phyloP scores from a whole-genome alignment of 2,113 vertebrate species.

The Furnarius figulus region DNA sequence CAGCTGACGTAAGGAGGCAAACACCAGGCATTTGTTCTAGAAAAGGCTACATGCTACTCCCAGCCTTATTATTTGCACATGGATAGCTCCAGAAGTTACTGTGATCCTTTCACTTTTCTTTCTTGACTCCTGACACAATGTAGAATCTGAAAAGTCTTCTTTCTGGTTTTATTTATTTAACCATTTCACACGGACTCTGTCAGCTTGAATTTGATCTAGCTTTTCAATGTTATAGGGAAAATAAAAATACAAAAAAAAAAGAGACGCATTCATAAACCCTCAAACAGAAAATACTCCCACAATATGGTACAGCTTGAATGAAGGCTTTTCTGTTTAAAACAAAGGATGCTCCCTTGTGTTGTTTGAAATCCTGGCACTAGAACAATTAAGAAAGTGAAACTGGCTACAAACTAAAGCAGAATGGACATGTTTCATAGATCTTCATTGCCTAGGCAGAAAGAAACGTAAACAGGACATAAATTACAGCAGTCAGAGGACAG shows the following conservation, averaged over 20 bases:
- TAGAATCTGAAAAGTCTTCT: background rate
- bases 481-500: slow-evolving; percentile 46
- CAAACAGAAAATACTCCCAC: background rate
- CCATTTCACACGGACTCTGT: background rate
- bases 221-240: background rate
- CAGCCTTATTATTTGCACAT: background rate
- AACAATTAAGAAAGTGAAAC: slow-evolving; percentile 50
- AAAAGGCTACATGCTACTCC: background rate
- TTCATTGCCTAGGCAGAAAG: slow-evolving; percentile 46
- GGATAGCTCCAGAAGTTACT: background rate
- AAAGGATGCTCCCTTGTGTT: background rate
- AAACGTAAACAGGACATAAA: slow-evolving; percentile 55
- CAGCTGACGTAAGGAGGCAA: background rate
- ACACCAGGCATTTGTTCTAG: background rate
- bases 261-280: background rate
- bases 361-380: background rate
- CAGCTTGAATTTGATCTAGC: background rate
- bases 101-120: background rate
- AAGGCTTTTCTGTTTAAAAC: slow-evolving; percentile 19
- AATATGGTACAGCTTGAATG: background rate
- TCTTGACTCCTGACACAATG: background rate
- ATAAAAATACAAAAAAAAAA: background rate
- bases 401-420: slow-evolving; percentile 32
- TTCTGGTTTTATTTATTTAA: background rate
- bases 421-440: slow-evolving; percentile 54